Conservation (phyloP, 2,113 vertebrate species). For the Pontoporia blainvillei region DNA sequence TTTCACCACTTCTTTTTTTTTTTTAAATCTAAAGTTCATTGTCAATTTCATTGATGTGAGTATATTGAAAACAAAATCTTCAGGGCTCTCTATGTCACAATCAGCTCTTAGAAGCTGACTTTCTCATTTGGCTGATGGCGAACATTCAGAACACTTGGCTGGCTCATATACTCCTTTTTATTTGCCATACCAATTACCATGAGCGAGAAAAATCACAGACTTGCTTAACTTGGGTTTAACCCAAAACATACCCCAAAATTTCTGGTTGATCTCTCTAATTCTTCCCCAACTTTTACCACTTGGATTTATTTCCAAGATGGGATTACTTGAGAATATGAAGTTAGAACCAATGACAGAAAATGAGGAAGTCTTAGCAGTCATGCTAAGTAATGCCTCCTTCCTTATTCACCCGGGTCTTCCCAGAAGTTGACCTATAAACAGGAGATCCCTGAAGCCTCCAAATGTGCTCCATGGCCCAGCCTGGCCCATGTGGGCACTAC, state of each 20-base stretch:
- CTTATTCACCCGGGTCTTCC: neutral
- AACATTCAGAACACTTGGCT: neutral
- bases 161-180: neutral
- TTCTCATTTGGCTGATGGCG: constrained; percentile 5
- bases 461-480: neutral
- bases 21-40: neutral
- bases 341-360: neutral
- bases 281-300: neutral
- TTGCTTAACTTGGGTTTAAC: neutral
- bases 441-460: neutral
- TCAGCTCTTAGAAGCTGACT: neutral
- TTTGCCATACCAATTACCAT: neutral
- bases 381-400: neutral
- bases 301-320: constrained; percentile 14
- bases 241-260: neutral
- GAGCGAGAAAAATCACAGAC: neutral
- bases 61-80: neutral
- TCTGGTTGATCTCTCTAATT: neutral
- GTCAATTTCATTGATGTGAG: neutral
- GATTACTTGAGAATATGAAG: neutral
- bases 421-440: neutral
- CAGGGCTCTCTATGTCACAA: neutral
- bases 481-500: neutral
- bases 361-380: neutral
- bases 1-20: neutral